Conservation (phyloP, 2,113 vertebrate species). For the Scomber japonicus region DNA sequence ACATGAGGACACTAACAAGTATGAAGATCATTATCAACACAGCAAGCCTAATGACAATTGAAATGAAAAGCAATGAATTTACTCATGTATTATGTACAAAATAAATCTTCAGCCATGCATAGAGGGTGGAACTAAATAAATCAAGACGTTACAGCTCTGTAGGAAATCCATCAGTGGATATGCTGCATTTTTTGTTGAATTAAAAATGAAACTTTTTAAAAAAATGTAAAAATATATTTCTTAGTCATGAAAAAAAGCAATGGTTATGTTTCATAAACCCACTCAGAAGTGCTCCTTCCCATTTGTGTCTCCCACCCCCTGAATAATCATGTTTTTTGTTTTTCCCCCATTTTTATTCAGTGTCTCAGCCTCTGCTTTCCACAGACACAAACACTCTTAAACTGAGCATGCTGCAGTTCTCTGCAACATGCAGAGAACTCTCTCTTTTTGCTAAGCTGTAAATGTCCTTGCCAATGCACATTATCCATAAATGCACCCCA, state of each 20-base stretch:
- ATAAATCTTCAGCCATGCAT: background rate
- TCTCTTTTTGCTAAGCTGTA: background rate
- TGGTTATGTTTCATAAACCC: constrained; percentile 11
- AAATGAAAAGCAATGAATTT: background rate
- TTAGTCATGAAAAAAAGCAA: constrained; percentile 23
- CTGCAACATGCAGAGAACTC: no score
- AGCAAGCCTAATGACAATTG: background rate
- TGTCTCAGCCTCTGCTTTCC: background rate
- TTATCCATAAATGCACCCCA: background rate
- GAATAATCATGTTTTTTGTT: background rate
- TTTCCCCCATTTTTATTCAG: background rate
- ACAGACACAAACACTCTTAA: background rate
- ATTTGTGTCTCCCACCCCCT: background rate
- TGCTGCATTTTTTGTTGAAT: constrained; percentile 36
- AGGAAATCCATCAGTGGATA: constrained; percentile 19
- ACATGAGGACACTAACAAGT: background rate
- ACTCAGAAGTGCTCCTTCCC: constrained; percentile 1
- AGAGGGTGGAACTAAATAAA: constrained; percentile 7
- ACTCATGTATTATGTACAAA: constrained; percentile 29
- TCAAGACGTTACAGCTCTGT: constrained; percentile 9
- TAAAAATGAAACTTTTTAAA: constrained; percentile 42
- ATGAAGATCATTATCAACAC: background rate
- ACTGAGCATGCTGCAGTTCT: background rate
- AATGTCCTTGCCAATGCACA: background rate
- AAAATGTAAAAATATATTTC: constrained; percentile 22